These are phyloP conservation scores for Euborellia annulipes DNA, from an alignment of 1,140 invertebrate species.

Conservation along the genomic window DNA sequence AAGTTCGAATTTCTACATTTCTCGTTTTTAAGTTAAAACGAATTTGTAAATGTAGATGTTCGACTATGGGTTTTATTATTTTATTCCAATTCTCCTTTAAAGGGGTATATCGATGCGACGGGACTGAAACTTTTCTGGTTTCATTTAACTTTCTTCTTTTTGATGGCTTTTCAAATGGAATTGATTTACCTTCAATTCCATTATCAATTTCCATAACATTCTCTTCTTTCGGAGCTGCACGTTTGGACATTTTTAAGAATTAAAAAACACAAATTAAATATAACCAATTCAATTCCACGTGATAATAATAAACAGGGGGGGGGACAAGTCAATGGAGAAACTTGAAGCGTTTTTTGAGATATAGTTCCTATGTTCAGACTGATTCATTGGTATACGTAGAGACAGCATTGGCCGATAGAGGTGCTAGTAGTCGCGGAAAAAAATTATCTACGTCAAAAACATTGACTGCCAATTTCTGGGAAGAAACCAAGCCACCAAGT, in stretches of 20 bases:
- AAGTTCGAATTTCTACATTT: constrained; percentile 72
- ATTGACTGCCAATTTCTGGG: too few relatives aligned
- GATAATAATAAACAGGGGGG: too few relatives aligned
- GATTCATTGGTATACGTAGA: too few relatives aligned
- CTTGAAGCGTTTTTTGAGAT: too few relatives aligned
- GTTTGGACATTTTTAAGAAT: neutral
- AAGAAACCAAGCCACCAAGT: too few relatives aligned
- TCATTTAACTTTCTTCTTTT: constrained; percentile 35
- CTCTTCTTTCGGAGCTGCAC: constrained; percentile 3
- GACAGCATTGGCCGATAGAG: too few relatives aligned
- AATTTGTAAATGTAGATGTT: constrained; percentile 87
- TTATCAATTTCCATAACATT: constrained; percentile 41
- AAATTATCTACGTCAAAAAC: too few relatives aligned
- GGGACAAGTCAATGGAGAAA: too few relatives aligned
- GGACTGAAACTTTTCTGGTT: constrained; percentile 51
- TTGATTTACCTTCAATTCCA: constrained; percentile 41
- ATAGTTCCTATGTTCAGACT: too few relatives aligned
- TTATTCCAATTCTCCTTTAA: constrained; percentile 95
- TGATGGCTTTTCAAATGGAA: constrained; percentile 25
- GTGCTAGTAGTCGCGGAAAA: too few relatives aligned
- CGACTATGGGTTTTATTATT: constrained; percentile 90
- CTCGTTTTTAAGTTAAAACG: constrained; percentile 85
- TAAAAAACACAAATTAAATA: too few relatives aligned
- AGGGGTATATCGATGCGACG: constrained; percentile 69
- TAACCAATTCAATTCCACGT: too few relatives aligned